These are phyloP conservation scores for Athalia rosae DNA, from an alignment of 2,888 invertebrate species.

Conservation along the genomic window DNA sequence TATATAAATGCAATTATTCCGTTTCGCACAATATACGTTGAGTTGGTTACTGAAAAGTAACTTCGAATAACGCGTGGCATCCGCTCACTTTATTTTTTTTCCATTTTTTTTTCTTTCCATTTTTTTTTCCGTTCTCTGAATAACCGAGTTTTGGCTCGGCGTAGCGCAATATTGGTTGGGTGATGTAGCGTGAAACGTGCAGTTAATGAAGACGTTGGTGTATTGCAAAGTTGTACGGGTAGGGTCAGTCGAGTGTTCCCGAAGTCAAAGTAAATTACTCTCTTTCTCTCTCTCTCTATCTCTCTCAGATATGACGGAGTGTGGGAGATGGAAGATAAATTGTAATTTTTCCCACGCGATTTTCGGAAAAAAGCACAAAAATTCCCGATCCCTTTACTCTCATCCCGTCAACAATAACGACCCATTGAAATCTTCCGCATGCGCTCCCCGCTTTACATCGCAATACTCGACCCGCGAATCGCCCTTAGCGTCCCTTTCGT, in stretches of 20 bases:
- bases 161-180: background rate
- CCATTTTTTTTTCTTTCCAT: too few species aligned
- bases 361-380: too few species aligned
- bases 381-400: background rate
- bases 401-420: slow-evolving; percentile 7
- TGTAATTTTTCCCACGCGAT: background rate
- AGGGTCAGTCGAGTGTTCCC: background rate
- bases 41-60: too few species aligned
- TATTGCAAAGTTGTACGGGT: slow-evolving; percentile 37
- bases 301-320: slow-evolving; percentile 1
- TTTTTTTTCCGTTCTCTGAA: too few species aligned
- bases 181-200: slow-evolving; percentile 9
- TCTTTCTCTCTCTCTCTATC: too few species aligned
- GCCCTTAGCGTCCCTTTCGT: background rate
- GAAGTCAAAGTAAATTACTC: background rate
- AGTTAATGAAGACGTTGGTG: slow-evolving; percentile 39
- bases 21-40: too few species aligned
- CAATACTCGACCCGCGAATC: slow-evolving; percentile 6
- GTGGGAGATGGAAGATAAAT: slow-evolving; percentile 6
- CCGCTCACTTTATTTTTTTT: too few species aligned
- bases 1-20: too few species aligned
- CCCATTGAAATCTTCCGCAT: slow-evolving; percentile 5
- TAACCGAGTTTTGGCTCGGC: background rate
- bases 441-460: slow-evolving; percentile 5
- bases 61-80: too few species aligned